Conservation (phyloP, 2,113 vertebrate genomes). For the Mus spicilegus region DNA sequence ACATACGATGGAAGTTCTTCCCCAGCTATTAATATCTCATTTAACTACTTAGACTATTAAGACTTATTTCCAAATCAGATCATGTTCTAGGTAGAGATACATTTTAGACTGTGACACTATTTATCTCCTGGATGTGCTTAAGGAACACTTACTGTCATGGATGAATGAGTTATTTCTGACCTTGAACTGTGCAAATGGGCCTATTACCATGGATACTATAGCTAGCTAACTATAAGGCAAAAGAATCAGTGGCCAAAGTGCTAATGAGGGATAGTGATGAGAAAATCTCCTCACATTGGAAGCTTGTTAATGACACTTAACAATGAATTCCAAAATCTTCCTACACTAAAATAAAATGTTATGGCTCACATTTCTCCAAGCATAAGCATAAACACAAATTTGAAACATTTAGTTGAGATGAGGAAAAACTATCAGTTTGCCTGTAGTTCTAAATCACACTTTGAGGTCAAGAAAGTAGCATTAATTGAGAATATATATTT, state of each 20-base stretch:
- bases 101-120: neutral
- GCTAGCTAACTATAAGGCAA: neutral
- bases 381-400: neutral
- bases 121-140: neutral
- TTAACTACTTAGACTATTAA: neutral
- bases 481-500: neutral
- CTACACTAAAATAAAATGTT: neutral
- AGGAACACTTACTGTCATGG: neutral
- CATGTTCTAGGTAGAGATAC: neutral
- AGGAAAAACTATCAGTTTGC: neutral
- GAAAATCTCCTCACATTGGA: neutral
- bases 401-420: neutral
- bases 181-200: neutral
- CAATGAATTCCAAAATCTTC: neutral
- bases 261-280: neutral
- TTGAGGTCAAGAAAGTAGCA: neutral
- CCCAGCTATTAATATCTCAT: neutral
- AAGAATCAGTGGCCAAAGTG: neutral
- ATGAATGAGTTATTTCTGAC: constrained; percentile 27
- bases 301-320: neutral
- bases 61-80: constrained; percentile 21
- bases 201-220: neutral
- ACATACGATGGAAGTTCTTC: neutral
- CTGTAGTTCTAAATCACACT: neutral
- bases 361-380: neutral